These are phyloP conservation scores for Sporophila hypoxantha DNA, from an alignment of 2,113 vertebrate genomes.

Conservation along the genomic window DNA sequence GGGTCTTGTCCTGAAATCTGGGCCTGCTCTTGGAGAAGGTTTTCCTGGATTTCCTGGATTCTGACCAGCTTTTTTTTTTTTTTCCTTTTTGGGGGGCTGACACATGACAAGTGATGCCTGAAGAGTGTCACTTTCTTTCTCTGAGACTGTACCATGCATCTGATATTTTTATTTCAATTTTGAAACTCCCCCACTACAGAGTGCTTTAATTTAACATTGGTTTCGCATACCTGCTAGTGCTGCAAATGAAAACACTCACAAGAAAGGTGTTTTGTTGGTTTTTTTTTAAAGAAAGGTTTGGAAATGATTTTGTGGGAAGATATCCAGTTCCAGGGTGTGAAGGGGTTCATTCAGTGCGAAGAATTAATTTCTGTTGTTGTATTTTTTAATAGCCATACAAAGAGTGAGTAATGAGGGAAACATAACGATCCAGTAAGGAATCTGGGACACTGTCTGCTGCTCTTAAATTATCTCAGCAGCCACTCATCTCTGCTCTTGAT, in stretches of 20 bases:
- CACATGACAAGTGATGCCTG: not conserved
- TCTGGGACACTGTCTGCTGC: not conserved
- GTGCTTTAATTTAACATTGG: not conserved
- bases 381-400: not conserved
- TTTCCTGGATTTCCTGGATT: not conserved
- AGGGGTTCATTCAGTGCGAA: not conserved
- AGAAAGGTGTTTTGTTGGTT: not conserved
- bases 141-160: not conserved
- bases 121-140: not conserved
- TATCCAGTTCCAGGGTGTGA: not conserved
- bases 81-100: accelerated
- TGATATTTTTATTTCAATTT: not conserved
- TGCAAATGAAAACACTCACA: not conserved
- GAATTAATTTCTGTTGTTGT: not conserved
- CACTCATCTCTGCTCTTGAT: not conserved
- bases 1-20: not conserved
- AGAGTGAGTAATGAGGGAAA: not conserved
- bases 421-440: not conserved
- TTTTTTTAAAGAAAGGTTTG: not conserved
- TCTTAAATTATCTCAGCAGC: not conserved
- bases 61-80: not conserved
- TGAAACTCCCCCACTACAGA: not conserved
- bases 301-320: not conserved
- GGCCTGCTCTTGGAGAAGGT: not conserved
- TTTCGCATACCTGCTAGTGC: not conserved